Percentiles rank a stretch among this genome's conserved stretches.
These are phyloP conservation scores for Hermaeophaga mercurialis DNA, from an alignment of 2,888 invertebrate genomes.

Conservation along the genomic window DNA sequence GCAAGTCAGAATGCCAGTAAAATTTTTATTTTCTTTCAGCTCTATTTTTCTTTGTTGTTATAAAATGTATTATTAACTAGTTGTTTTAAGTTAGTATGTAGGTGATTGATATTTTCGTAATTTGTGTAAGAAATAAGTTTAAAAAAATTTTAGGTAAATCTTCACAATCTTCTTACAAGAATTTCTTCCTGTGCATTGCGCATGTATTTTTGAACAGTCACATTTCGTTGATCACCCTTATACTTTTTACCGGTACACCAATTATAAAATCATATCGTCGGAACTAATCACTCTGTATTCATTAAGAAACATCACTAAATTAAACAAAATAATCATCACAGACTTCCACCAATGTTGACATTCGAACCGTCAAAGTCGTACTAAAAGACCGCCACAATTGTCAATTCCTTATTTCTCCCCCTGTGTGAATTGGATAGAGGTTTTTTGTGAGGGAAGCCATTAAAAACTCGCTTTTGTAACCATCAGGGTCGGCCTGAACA, in stretches of 20 bases:
- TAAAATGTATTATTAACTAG: no score
- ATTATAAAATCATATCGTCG: not conserved
- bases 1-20: no score
- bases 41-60: no score
- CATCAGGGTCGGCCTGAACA: slow-evolving; percentile 47
- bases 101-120: no score
- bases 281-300: not conserved
- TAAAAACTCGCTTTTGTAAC: slow-evolving; percentile 57
- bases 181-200: not conserved
- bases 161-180: no score
- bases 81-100: no score
- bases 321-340: slow-evolving; percentile 16
- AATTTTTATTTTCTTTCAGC: no score
- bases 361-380: slow-evolving; percentile 49
- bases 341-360: slow-evolving; percentile 42
- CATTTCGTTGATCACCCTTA: no score
- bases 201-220: not conserved
- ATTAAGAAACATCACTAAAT: slow-evolving; percentile 6
- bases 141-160: no score
- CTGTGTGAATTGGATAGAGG: slow-evolving; percentile 50
- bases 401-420: slow-evolving; percentile 49
- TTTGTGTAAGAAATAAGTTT: no score
- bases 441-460: slow-evolving; percentile 56
- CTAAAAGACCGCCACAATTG: slow-evolving; percentile 49
- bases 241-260: not conserved